Conservation (phyloP, 2,888 invertebrate species). For the Cistogaster globosa region DNA sequence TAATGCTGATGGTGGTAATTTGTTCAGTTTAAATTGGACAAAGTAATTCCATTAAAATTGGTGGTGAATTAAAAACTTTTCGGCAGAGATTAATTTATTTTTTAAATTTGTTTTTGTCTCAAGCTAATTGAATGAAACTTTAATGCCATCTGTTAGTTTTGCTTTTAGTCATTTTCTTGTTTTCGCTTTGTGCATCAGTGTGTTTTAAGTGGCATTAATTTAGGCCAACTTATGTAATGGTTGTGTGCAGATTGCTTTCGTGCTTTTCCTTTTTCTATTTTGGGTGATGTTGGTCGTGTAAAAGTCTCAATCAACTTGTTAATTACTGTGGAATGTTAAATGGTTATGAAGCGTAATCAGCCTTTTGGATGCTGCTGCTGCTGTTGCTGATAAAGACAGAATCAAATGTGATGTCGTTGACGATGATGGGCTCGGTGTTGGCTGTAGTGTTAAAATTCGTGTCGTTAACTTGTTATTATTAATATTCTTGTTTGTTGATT, state of each 20-base stretch:
- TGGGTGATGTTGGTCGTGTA: not conserved
- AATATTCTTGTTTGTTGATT: conserved; percentile 55
- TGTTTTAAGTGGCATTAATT: conserved; percentile 18
- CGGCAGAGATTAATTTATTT: not conserved
- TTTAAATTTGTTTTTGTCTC: not conserved
- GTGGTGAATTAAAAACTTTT: not conserved
- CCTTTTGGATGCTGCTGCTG: conserved; percentile 42
- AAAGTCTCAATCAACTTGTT: conserved; percentile 53
- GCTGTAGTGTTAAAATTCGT: conserved; percentile 38
- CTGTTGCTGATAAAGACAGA: conserved; percentile 10
- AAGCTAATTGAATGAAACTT: not conserved
- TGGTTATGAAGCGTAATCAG: conserved; percentile 54
- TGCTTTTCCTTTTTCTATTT: not conserved
- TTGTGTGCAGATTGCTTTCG: conserved; percentile 5
- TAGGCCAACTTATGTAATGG: conserved; percentile 47
- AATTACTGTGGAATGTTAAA: conserved; percentile 64
- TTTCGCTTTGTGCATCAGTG: not conserved
- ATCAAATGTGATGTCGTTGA: conserved; percentile 21
- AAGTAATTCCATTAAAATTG: conserved; percentile 32
- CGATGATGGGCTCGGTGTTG: conserved; percentile 34
- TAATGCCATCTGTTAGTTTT: not conserved
- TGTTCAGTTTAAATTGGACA: not conserved
- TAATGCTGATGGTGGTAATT: not conserved
- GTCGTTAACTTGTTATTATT: conserved; percentile 76
- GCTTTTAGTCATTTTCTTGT: not conserved